Evolutionary conservation across 2,888 invertebrate genomes (phyloP).

Genomic region (Hyposoter dolosus): DNA sequence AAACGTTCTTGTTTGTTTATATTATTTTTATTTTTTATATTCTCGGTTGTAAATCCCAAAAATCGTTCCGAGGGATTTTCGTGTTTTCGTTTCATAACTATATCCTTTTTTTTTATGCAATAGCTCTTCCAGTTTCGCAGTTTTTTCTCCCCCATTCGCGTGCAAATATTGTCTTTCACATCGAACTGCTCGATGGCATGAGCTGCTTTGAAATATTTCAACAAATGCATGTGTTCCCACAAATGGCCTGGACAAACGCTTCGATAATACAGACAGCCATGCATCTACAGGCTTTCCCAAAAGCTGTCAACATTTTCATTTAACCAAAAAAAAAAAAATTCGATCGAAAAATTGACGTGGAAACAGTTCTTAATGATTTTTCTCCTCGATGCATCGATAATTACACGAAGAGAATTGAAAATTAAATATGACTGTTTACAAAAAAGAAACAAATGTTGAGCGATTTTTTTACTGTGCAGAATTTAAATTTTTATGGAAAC

Average conservation of each 20-base stretch:
- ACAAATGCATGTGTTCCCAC: background rate
- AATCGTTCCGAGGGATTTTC: background rate
- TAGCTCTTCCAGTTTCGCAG: background rate
- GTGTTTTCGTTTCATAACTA: background rate
- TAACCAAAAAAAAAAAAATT: background rate
- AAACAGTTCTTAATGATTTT: background rate
- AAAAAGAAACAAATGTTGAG: too few species aligned
- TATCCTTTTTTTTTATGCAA: background rate
- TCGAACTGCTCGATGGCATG: background rate
- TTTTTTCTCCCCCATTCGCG: background rate
- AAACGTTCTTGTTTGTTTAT: background rate
- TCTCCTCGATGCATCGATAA: background rate
- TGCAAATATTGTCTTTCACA: background rate
- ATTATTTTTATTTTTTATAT: background rate
- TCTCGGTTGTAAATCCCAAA: background rate
- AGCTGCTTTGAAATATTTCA: background rate
- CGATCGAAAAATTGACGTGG: background rate
- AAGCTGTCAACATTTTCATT: background rate
- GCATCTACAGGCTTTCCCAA: background rate
- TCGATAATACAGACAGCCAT: background rate
- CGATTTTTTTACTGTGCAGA: too few species aligned
- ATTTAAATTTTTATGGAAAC: too few species aligned
- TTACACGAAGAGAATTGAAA: background rate
- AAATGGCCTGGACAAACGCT: background rate
- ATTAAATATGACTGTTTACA: too few species aligned